Percentiles rank a stretch among this genome's conserved stretches.
Evolutionary conservation across 2,888 invertebrate species (phyloP).

Genomic region (Lucinisca nassula): DNA sequence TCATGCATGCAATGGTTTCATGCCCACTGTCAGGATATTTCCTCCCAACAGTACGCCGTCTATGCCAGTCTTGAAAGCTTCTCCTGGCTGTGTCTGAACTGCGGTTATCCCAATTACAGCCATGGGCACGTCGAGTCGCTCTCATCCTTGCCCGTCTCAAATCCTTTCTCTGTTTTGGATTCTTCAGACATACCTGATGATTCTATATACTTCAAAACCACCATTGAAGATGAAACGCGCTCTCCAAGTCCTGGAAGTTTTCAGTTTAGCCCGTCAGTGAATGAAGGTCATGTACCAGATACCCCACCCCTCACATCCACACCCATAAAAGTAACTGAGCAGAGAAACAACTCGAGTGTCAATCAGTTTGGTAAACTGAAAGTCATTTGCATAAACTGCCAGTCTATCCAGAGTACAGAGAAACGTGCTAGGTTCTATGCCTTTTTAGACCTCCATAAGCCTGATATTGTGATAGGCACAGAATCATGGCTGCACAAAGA

Average conservation of each 20-base stretch:
- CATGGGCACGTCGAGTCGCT: neutral
- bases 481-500: neutral
- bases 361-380: neutral
- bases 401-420: neutral
- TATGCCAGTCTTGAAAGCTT: neutral
- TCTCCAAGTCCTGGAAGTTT: neutral
- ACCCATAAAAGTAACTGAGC: neutral
- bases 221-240: neutral
- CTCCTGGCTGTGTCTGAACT: neutral
- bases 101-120: slow-evolving; percentile 7
- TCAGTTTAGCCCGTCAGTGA: neutral
- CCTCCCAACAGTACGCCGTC: neutral
- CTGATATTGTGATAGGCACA: slow-evolving; percentile 1
- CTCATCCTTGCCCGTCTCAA: neutral
- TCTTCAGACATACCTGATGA: neutral
- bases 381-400: neutral
- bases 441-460: neutral
- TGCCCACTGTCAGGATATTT: neutral
- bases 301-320: neutral
- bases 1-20: neutral
- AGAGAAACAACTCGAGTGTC: neutral
- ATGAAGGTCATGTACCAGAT: neutral
- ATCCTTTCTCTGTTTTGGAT: neutral
- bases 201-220: neutral
- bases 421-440: neutral